Evolutionary conservation across 2,797 vertebrate species (phyloP).

Genomic region (Sebastes paucispinis): DNA sequence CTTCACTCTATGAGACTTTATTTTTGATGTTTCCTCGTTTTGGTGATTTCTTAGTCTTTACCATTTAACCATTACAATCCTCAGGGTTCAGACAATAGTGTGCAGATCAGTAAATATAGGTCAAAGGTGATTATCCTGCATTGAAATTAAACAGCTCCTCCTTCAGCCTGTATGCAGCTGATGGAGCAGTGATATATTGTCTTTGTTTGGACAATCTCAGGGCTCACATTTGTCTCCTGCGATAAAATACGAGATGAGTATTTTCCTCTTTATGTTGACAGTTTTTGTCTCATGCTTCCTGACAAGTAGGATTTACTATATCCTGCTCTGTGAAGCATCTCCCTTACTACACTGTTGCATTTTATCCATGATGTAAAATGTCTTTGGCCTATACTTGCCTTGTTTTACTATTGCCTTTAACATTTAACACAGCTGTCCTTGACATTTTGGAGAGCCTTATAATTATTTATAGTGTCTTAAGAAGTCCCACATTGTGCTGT

Average conservation of each 20-base stretch:
- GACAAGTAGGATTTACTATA: conserved; percentile 50
- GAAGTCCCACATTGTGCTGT: conserved; percentile 44
- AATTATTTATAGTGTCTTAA: conserved; percentile 62
- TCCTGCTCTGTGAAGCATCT: conserved; percentile 42
- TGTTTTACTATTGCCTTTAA: conserved; percentile 50
- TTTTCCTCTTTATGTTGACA: conserved; percentile 50
- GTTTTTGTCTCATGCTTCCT: conserved; percentile 39
- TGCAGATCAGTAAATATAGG: background rate
- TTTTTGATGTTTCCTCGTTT: background rate
- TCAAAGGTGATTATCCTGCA: background rate
- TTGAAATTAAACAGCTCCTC: conserved; percentile 52
- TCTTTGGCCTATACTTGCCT: conserved; percentile 34
- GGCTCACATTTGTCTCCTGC: conserved; percentile 35
- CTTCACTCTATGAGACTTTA: background rate
- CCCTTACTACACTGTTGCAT: background rate
- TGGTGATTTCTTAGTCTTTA: background rate
- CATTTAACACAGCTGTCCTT: conserved; percentile 59
- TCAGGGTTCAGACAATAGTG: background rate
- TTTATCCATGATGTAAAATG: conserved; percentile 47
- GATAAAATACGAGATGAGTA: conserved; percentile 35
- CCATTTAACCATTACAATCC: background rate
- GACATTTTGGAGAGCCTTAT: conserved; percentile 47
- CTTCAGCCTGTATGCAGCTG: conserved; percentile 83
- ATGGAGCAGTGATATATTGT: conserved; percentile 78
- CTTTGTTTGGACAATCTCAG: conserved; percentile 64